These are phyloP conservation scores for Drosophila recens DNA, from an alignment of 2,888 invertebrate genomes.

Conservation along the genomic window DNA sequence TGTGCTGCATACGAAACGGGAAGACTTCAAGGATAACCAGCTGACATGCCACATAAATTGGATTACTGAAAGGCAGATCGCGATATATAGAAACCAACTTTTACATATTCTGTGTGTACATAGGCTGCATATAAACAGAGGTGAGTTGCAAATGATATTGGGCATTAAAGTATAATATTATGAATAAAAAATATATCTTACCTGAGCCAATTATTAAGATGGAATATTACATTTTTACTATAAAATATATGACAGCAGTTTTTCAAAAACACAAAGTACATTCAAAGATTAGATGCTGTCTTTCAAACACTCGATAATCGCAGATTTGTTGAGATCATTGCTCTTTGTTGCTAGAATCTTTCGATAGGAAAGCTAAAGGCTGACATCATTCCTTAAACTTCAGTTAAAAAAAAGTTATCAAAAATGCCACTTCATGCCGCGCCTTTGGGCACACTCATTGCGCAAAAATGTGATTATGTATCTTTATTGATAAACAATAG, in stretches of 20 bases:
- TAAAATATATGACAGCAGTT: too few relatives aligned
- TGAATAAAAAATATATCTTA: background rate
- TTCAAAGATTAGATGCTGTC: background rate
- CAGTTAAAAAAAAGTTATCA: conserved; percentile 10
- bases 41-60: conserved; percentile 80
- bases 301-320: background rate
- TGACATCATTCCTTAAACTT: conserved; percentile 45
- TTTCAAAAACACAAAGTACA: background rate
- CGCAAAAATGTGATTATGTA: conserved; percentile 62
- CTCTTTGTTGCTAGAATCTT: conserved; percentile 9
- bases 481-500: conserved; percentile 46
- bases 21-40: conserved; percentile 78
- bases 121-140: conserved; percentile 53
- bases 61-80: conserved; percentile 67
- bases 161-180: conserved; percentile 1
- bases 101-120: conserved; percentile 36
- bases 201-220: too few relatives aligned
- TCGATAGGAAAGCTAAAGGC: conserved; percentile 8
- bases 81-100: conserved; percentile 47
- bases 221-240: too few relatives aligned
- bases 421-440: conserved; percentile 44
- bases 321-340: conserved; percentile 8
- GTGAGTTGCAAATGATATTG: conserved; percentile 61
- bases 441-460: conserved; percentile 58
- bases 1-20: conserved; percentile 57